phyloP scores from a whole-genome alignment of 2,113 vertebrate species.

The Upupa epops region DNA sequence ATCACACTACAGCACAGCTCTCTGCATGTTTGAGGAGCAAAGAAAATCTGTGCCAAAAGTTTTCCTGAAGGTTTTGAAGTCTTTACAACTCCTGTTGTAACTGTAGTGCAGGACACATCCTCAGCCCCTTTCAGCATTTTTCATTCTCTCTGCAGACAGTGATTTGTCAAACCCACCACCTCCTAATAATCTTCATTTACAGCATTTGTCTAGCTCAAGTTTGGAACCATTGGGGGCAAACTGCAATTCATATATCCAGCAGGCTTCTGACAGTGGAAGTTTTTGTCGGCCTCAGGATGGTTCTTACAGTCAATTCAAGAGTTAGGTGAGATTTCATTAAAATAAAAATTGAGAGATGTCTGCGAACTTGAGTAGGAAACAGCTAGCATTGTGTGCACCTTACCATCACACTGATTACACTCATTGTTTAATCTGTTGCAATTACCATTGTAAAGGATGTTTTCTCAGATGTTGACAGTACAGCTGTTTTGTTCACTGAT shows the following conservation, averaged over 20 bases:
- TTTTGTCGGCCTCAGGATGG: slow-evolving; percentile 4
- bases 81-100: neutral
- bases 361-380: slow-evolving; percentile 60
- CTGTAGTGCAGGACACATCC: neutral
- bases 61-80: neutral
- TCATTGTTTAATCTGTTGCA: slow-evolving; percentile 35
- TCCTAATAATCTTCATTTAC: slow-evolving; percentile 7
- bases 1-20: neutral
- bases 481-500: neutral
- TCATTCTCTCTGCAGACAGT: neutral
- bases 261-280: neutral
- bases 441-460: slow-evolving; percentile 40
- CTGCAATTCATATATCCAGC: slow-evolving; percentile 33
- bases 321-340: slow-evolving; percentile 44
- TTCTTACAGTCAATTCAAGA: slow-evolving; percentile 44
- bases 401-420: slow-evolving; percentile 24
- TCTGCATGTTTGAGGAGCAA: neutral
- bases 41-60: neutral
- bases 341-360: slow-evolving; percentile 29
- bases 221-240: slow-evolving; percentile 23
- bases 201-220: slow-evolving; percentile 34
- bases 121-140: neutral
- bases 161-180: neutral
- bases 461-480: slow-evolving; percentile 11
- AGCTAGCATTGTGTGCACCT: neutral